A percentile compares a stretch with the other conserved stretches of the same genome.
Evolutionary conservation across 2,888 invertebrate species (phyloP).

Genomic region (Perdita meconis): DNA sequence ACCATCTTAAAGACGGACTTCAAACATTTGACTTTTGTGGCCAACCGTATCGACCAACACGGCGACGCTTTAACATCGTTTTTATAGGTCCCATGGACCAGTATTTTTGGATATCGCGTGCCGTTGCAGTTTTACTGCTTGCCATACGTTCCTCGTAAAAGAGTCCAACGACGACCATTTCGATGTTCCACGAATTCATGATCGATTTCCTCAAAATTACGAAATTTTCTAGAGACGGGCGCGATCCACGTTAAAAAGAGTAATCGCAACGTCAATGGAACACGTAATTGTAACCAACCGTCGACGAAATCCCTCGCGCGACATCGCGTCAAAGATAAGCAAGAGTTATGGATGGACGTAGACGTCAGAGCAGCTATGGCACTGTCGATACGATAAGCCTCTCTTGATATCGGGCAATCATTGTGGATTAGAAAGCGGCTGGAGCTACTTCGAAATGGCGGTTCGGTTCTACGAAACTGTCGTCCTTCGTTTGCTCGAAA

Average conservation of each 20-base stretch:
- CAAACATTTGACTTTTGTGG: constrained; percentile 5
- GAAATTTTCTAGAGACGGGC: neutral
- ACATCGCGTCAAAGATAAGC: constrained; percentile 61
- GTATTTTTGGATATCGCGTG: neutral
- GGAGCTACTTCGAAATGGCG: constrained; percentile 44
- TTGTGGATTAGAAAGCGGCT: constrained; percentile 59
- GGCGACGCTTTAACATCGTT: neutral
- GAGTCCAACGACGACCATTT: too few relatives aligned
- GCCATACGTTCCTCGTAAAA: too few relatives aligned
- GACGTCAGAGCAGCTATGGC: constrained; percentile 27
- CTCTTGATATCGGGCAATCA: constrained; percentile 53
- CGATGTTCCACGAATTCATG: too few relatives aligned
- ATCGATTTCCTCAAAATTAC: too few relatives aligned
- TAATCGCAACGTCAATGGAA: constrained; percentile 19
- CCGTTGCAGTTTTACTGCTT: too few relatives aligned
- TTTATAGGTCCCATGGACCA: neutral
- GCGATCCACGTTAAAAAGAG: neutral
- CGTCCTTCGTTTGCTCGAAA: neutral
- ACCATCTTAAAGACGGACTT: constrained; percentile 5
- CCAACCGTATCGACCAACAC: neutral
- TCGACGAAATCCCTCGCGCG: constrained; percentile 43
- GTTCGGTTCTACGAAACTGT: constrained; percentile 15
- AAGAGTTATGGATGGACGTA: constrained; percentile 59
- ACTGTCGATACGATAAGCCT: constrained; percentile 46
- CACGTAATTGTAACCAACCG: constrained; percentile 38